Percentiles rank a stretch among this genome's conserved stretches.
phyloP scores from a whole-genome alignment of 2,113 vertebrate genomes.

The Tympanuchus pallidicinctus region DNA sequence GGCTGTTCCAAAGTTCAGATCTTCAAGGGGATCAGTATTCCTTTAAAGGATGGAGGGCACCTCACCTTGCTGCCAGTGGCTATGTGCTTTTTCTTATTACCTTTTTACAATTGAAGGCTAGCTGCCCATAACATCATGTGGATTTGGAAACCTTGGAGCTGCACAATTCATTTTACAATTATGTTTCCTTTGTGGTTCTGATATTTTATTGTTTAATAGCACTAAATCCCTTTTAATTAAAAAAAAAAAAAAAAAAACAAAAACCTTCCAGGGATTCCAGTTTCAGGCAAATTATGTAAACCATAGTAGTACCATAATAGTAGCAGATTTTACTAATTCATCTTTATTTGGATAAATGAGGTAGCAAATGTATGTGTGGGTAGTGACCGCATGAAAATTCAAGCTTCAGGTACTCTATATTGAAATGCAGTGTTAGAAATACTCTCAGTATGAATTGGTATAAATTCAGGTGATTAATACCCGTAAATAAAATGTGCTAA shows the following conservation, averaged over 20 bases:
- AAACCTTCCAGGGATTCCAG: slow-evolving; percentile 35
- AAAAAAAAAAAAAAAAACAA: slow-evolving; percentile 24
- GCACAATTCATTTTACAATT: slow-evolving; percentile 47
- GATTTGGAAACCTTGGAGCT: slow-evolving; percentile 40
- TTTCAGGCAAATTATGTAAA: not conserved
- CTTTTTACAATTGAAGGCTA: slow-evolving; percentile 41
- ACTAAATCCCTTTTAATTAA: slow-evolving; percentile 69
- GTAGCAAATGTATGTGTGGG: not conserved
- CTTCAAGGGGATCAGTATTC: not conserved
- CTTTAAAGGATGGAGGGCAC: not conserved
- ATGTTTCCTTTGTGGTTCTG: slow-evolving; percentile 45
- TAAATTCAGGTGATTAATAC: not conserved
- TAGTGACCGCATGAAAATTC: not conserved
- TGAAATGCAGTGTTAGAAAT: not conserved
- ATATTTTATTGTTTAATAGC: slow-evolving; percentile 63
- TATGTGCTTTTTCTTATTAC: slow-evolving; percentile 16
- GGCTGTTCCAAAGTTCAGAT: not conserved
- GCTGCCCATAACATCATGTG: slow-evolving; percentile 44
- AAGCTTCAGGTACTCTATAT: not conserved
- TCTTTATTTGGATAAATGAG: not conserved
- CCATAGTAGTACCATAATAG: not conserved
- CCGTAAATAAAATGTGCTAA: not conserved
- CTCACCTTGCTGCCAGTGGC: not conserved
- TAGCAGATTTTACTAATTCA: not conserved
- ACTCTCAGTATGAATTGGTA: not conserved